A percentile compares a stretch with the other conserved stretches of the same genome.
Conservation (phyloP, 1,140 invertebrate species). For the Drosophila mojavensis region DNA sequence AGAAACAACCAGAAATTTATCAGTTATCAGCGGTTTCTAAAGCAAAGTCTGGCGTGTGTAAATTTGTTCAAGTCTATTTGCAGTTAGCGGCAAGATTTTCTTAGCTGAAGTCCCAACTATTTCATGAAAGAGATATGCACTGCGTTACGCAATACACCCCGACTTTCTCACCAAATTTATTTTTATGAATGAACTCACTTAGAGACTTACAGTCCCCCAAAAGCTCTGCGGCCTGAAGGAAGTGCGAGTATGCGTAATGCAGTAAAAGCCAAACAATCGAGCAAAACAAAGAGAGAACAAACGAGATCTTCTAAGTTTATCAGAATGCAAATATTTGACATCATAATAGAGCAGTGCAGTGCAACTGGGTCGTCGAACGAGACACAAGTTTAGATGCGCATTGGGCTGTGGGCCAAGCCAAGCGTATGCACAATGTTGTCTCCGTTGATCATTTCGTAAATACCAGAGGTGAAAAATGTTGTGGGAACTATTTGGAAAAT, state of each 20-base stretch:
- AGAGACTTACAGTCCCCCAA: slow-evolving; percentile 12
- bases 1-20: slow-evolving; percentile 30
- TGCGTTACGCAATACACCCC: slow-evolving; percentile 36
- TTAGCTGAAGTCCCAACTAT: slow-evolving; percentile 50
- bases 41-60: slow-evolving; percentile 41
- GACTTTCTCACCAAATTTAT: slow-evolving; percentile 54
- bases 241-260: slow-evolving; percentile 83
- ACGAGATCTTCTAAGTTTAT: slow-evolving; percentile 53
- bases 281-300: slow-evolving; percentile 41
- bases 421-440: slow-evolving; percentile 34
- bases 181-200: slow-evolving; percentile 76
- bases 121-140: slow-evolving; percentile 38
- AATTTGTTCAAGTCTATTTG: slow-evolving; percentile 66
- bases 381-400: slow-evolving; percentile 18
- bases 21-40: slow-evolving; percentile 52
- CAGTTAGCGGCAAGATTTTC: slow-evolving; percentile 67
- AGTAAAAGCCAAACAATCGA: slow-evolving; percentile 72
- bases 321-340: slow-evolving; percentile 62
- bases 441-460: slow-evolving; percentile 24
- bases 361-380: slow-evolving; percentile 62
- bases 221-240: slow-evolving; percentile 36
- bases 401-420: background rate
- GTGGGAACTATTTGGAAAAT: slow-evolving; percentile 22
- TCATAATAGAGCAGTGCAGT: slow-evolving; percentile 45
- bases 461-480: slow-evolving; percentile 35